A percentile compares a stretch with the other conserved stretches of the same genome.
These are phyloP conservation scores for Formica exsecta DNA, from an alignment of 1,140 invertebrate species.

Conservation along the genomic window DNA sequence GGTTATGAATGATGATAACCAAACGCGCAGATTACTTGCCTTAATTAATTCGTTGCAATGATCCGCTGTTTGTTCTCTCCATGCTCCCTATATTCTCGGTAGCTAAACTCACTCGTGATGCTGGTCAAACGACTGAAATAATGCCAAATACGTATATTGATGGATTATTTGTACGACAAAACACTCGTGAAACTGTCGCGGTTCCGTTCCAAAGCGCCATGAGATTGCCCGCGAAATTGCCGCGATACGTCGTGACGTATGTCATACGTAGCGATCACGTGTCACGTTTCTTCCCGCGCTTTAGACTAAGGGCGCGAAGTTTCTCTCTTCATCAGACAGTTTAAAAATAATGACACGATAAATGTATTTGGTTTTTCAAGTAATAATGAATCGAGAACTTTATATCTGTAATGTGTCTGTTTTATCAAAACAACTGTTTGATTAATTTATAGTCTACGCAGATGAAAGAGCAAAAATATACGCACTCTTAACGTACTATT, in stretches of 20 bases:
- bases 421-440: too few species aligned
- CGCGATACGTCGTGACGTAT: neutral
- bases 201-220: neutral
- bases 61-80: neutral
- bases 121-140: neutral
- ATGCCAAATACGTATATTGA: neutral
- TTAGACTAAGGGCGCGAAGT: too few species aligned
- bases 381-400: neutral
- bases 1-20: too few species aligned
- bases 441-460: too few species aligned
- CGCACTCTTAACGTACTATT: too few species aligned
- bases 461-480: too few species aligned
- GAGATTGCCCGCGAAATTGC: neutral
- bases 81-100: neutral
- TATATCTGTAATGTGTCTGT: neutral
- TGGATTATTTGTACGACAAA: neutral
- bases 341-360: neutral
- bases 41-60: neutral
- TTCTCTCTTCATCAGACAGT: too few species aligned
- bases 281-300: neutral
- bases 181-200: neutral
- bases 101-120: too few species aligned
- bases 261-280: conserved; percentile 11
- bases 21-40: neutral
- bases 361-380: neutral